Base-by-base conservation (phyloP, 2,888 invertebrate genomes). In the Cataglyphis albicans region DNA sequence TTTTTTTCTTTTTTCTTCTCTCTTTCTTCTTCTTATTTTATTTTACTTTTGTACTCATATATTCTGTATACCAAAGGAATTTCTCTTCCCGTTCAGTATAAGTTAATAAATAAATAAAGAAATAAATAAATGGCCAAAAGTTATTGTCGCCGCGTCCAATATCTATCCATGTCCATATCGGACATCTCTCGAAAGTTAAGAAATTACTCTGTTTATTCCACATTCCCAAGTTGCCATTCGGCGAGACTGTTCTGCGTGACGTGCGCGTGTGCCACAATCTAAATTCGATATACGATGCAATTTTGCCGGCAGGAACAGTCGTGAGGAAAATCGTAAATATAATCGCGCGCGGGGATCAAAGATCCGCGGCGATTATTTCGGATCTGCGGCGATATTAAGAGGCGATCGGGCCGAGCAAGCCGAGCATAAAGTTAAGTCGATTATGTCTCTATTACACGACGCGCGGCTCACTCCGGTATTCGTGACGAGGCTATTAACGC, bases 401-500 rank as follows among this genome's bases (percentile, higher is more conserved):
- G 74, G 81, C 63, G 74, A 80, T 80, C 59, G 73, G 9, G 73
- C 63, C 63, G 73, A 73, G 57, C 57, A 21, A 52, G 55, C 67
- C 75, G 68, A 70, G 73, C 52, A 74, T 64, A 81, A 70, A 59
- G 76, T 65, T 76, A 80, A 80, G 74, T 81, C 70, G 78, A 80
- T 80, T 70, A 74, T 67, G 63, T 82, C 75, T 75, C 67, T 76
- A 65, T 82, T 78, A 61, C 32, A 41, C 38, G 68, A 64, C 75
- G 75, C 38, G 72, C 63, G n/a, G 75, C 18, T 61, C 65, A 57
- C 67, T 44, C n/a, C 48, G 67, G 82, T 52, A 82, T 59, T 65
- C 82, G 82, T 78, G 76, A 82, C 76, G 52, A 25, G 38, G 15
- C 48, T 82, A 82, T 82, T 82, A 82, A 82, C 82, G 57, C 63